Conservation (phyloP, 1,140 invertebrate genomes). For the Solenopsis invicta region DNA sequence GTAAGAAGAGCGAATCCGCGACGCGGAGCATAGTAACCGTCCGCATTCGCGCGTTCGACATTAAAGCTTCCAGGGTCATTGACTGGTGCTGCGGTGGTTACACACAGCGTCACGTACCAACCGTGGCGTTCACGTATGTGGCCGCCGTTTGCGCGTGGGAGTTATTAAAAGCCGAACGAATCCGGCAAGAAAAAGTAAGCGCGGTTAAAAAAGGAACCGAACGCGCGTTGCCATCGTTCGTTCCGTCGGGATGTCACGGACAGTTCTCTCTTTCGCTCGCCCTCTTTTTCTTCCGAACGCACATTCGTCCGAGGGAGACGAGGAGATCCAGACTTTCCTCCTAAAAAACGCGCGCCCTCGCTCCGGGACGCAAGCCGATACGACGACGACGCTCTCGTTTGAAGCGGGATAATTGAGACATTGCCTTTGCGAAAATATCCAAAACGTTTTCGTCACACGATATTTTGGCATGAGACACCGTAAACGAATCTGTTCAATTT, state of each 20-base stretch:
- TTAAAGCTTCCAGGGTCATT: conserved; percentile 78
- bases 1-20: conserved; percentile 40
- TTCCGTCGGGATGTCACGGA: conserved; percentile 61
- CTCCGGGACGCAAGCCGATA: neutral
- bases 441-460: neutral
- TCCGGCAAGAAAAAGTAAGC: conserved; percentile 70
- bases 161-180: conserved; percentile 80
- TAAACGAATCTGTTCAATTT: neutral
- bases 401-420: conserved; percentile 53
- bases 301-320: conserved; percentile 6
- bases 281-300: conserved; percentile 16
- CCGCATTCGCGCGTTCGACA: conserved; percentile 65
- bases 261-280: conserved; percentile 20
- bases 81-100: conserved; percentile 77
- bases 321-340: neutral
- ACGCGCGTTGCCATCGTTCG: conserved; percentile 60
- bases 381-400: conserved; percentile 1
- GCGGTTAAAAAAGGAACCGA: conserved; percentile 72
- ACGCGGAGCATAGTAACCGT: conserved; percentile 55
- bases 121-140: conserved; percentile 54
- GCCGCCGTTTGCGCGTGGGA: conserved; percentile 74
- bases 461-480: neutral
- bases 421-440: conserved; percentile 8
- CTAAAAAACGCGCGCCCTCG: conserved; percentile 27
- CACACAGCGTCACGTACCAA: conserved; percentile 71